Evolutionary conservation across 2,888 invertebrate genomes (phyloP), one percentile per base, ranked within the genome.

Genomic region (Hyles lineata): DNA sequence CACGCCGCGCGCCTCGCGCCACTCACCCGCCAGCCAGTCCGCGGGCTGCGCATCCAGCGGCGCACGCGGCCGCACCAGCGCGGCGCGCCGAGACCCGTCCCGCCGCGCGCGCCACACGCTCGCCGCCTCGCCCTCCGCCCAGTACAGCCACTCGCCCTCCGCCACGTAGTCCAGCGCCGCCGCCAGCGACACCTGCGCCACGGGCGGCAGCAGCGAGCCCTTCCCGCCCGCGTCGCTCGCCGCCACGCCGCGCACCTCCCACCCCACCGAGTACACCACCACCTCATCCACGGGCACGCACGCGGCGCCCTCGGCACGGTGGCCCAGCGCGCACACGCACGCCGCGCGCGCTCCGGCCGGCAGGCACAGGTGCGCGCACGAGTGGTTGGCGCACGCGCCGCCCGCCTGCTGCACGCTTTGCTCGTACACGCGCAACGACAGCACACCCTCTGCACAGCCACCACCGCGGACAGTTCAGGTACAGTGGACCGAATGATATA

Each of bases 81-180:
- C 95, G 80, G 96, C 92, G 32, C 97, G 92, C 21, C 95, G 92
- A 0, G 97, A 97, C 71, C 98, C 97, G 90, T 98, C 98, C 70
- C 98, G 95, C 83, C 96, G 96, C 79, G 97, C 97, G 74, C 97
- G 95, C 72, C 97, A 97, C 74, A 98, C 96, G 70, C 96, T 95
- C 69, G 97, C 97, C 75, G 96, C 96, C 85, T 97, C 97, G 79
- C 95, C 96, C 89, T 98, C 98, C 69, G 97, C 96, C 98, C 98
- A 98, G 91, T 97, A 98, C 70, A 98, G 91, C 85, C 95, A 96
- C 80, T 96, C 96, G 55, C 89, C 89, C 69, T 84, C 95, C 1
- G 90, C 89, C 69, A 82, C 78, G 79, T 90, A 91, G 76, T 85
- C 98, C 70, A 98, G 96, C 58, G 96, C 96, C 60, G 96, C 96